Conservation (phyloP, 2,888 invertebrate species). For the Meandrusa payeni region DNA sequence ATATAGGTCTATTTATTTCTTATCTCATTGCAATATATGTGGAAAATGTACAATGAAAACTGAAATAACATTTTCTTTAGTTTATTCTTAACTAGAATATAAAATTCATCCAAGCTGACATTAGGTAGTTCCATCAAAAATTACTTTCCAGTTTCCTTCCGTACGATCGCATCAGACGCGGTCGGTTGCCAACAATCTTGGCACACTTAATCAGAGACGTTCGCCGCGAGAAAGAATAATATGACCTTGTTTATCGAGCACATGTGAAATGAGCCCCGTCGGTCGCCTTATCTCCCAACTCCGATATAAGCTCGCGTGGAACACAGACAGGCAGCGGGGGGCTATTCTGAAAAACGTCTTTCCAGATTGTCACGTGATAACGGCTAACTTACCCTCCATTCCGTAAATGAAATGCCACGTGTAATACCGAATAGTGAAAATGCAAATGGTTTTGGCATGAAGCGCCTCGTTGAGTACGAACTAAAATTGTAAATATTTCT, state of each 20-base stretch:
- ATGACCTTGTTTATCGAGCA: conserved; percentile 23
- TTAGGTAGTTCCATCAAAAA: conserved; percentile 20
- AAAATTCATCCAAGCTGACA: conserved; percentile 14
- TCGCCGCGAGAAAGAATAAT: conserved; percentile 22
- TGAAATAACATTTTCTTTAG: conserved; percentile 8
- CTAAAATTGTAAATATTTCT: too few species aligned
- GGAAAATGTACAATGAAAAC: too few species aligned
- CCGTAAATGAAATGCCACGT: conserved; percentile 3
- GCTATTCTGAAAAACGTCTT: conserved; percentile 8
- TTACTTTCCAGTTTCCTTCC: conserved; percentile 24
- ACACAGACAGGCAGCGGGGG: background rate
- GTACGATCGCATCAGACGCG: conserved; percentile 17
- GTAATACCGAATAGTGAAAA: conserved; percentile 9
- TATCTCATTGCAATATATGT: too few species aligned
- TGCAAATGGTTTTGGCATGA: conserved; percentile 12
- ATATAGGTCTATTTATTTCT: too few species aligned
- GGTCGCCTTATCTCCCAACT: conserved; percentile 12
- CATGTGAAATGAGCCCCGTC: conserved; percentile 11
- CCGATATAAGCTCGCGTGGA: conserved; percentile 5
- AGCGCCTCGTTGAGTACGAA: too few species aligned
- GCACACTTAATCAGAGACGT: conserved; percentile 22
- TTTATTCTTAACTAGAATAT: background rate
- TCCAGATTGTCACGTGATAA: conserved; percentile 12
- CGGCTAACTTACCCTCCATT: background rate
- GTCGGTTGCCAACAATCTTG: conserved; percentile 22